Conservation (phyloP, 2,113 vertebrate genomes). For the Amazona vittata region DNA sequence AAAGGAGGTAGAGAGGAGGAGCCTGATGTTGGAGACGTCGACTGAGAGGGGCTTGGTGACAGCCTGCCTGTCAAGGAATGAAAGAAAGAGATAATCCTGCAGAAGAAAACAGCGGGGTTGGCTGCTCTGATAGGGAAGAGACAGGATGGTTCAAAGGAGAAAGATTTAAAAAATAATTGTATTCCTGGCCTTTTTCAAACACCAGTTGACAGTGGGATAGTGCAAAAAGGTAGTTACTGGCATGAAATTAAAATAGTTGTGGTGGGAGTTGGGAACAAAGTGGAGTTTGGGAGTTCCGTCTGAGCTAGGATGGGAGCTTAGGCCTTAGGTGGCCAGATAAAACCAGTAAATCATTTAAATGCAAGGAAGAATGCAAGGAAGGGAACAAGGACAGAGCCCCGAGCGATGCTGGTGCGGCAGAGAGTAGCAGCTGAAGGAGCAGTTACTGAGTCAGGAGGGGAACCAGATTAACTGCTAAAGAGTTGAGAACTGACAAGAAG, state of each 20-base stretch:
- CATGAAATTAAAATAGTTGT: not conserved
- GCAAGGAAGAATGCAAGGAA: not conserved
- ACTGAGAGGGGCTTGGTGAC: not conserved
- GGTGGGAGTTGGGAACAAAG: not conserved
- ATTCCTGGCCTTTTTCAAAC: not conserved
- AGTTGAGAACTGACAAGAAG: not conserved
- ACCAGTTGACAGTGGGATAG: not conserved
- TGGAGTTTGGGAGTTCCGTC: not conserved
- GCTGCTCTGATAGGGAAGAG: not conserved
- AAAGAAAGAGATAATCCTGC: not conserved
- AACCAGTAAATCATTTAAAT: not conserved
- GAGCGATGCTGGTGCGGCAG: not conserved
- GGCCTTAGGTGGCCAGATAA: not conserved
- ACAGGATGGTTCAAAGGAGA: not conserved
- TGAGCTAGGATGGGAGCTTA: not conserved
- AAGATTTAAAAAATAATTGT: not conserved
- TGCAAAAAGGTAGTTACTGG: not conserved
- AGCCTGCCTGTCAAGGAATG: not conserved
- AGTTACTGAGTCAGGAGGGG: not conserved
- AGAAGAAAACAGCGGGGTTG: not conserved
- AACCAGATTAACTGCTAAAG: not conserved
- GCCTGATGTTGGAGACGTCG: not conserved
- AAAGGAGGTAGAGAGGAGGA: constrained; percentile 17
- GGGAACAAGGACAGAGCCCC: not conserved
- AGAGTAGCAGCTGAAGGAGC: not conserved